Conservation (phyloP, 2,797 vertebrate species). For the Lycodopsis pacificus region DNA sequence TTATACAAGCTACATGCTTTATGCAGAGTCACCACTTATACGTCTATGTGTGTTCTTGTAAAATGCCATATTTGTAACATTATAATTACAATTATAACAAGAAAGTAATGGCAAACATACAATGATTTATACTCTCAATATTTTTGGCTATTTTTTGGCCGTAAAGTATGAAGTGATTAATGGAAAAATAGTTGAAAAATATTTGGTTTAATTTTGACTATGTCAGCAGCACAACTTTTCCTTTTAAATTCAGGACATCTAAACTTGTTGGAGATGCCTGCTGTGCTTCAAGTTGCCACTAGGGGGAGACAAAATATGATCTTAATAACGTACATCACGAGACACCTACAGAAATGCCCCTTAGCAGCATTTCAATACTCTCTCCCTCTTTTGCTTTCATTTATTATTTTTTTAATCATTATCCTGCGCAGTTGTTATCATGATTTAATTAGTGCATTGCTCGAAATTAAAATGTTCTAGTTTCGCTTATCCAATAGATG, state of each 20-base stretch:
- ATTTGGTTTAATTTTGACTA: conserved; percentile 3
- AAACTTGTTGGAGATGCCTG: not conserved
- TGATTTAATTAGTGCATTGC: not conserved
- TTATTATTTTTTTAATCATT: not conserved
- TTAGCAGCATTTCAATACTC: not conserved
- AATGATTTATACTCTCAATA: not conserved
- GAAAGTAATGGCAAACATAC: not conserved
- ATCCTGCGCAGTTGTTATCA: not conserved
- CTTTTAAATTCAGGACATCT: not conserved
- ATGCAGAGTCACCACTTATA: not conserved
- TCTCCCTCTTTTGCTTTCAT: not conserved
- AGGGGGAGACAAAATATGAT: conserved; percentile 61
- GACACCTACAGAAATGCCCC: not conserved
- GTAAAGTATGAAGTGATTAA: not conserved
- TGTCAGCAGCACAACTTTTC: not conserved
- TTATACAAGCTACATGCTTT: not conserved
- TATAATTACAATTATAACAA: not conserved
- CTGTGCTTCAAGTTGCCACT: conserved; percentile 41
- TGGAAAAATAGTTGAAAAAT: not conserved
- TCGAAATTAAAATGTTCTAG: not conserved
- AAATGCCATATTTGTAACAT: not conserved
- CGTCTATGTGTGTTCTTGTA: not conserved
- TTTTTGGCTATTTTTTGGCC: not conserved
- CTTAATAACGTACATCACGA: not conserved
- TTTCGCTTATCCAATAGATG: not conserved